Evolutionary conservation across 1,140 invertebrate genomes (phyloP), one percentile per base, ranked within the genome.

Genomic region (Agraylea sexmaculata): DNA sequence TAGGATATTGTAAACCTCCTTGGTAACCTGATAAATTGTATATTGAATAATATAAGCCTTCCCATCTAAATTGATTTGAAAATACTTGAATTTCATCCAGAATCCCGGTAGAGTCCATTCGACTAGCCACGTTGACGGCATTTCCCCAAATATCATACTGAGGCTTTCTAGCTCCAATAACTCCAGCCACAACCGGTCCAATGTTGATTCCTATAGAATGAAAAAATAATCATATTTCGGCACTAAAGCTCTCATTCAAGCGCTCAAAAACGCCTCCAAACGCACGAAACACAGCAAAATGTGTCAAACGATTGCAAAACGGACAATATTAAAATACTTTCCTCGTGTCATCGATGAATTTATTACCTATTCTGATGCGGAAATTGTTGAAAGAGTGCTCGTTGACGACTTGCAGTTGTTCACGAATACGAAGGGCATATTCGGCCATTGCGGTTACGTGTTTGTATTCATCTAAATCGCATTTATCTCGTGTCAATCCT

Each of bases 301-400:
- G 25, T 23, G 37, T 49, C 12, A 30, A 18, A 6, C 6, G 5
- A 10, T 7, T 11, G 15, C 6, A 16, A n/a, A 6, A 43, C 16
- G 27, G 23, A 20, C 11, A 29, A 22, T 29, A 31, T 34, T 4
- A 44, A 13, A 27, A 2, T 10, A 21, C 19, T 39, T 34, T 13
- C 11, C 37, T 22, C 28, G 7, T 15, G 35, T 30, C 7, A 27
- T 33, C 41, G 40, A 45, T 20, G 12, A 19, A 20, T 7, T 18
- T 27, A 66, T 67, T 59, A 79, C 85, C 91, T 47, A 97, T 87
- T 49, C 90, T 70, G 53, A 97, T 83, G 42, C 86, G 80, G 64
- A 97, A 97, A 67, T 87, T 91, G 66, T 97, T 95, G 65, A 95
- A 96, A 2, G 91, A 93, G 65, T 97, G 89, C 61, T 90, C 81